A percentile compares a stretch with the other conserved stretches of the same genome.
Evolutionary conservation across 2,888 invertebrate genomes (phyloP).

Genomic region (Agrochola lota): DNA sequence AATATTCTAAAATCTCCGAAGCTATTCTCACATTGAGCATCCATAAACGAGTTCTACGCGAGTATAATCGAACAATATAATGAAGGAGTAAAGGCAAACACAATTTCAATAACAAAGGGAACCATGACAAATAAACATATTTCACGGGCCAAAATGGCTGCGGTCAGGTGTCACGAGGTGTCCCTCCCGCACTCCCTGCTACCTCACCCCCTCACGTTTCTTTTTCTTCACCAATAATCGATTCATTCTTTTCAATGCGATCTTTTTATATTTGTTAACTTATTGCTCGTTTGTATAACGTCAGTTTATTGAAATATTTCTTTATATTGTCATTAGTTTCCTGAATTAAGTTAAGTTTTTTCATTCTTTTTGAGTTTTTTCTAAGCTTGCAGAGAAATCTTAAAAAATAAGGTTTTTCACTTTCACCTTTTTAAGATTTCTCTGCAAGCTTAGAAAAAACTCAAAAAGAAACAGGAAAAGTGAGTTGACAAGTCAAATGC

Average conservation of each 20-base stretch:
- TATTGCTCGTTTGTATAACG: constrained; percentile 62
- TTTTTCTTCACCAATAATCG: constrained; percentile 86
- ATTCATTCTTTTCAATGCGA: constrained; percentile 86
- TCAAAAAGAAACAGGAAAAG: too few relatives aligned
- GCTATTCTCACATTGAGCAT: constrained; percentile 86
- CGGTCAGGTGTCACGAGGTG: constrained; percentile 89
- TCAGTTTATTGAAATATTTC: constrained; percentile 56
- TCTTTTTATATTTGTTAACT: constrained; percentile 80
- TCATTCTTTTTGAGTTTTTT: not conserved
- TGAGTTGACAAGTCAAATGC: not conserved
- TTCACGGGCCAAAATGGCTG: constrained; percentile 90
- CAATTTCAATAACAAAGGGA: constrained; percentile 90
- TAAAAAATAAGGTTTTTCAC: not conserved
- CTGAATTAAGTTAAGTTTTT: constrained; percentile 26
- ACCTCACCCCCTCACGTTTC: constrained; percentile 70
- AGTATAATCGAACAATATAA: constrained; percentile 90
- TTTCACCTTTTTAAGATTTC: too few relatives aligned
- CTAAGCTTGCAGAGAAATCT: not conserved
- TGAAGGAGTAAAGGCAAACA: constrained; percentile 90
- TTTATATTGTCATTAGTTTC: constrained; percentile 55
- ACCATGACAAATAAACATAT: constrained; percentile 90
- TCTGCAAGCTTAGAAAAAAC: too few relatives aligned
- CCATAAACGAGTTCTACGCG: constrained; percentile 88
- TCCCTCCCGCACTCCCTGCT: constrained; percentile 74
- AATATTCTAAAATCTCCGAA: constrained; percentile 89